phyloP scores from a whole-genome alignment of 2,888 invertebrate species.

The Leptopterna dolabrata region DNA sequence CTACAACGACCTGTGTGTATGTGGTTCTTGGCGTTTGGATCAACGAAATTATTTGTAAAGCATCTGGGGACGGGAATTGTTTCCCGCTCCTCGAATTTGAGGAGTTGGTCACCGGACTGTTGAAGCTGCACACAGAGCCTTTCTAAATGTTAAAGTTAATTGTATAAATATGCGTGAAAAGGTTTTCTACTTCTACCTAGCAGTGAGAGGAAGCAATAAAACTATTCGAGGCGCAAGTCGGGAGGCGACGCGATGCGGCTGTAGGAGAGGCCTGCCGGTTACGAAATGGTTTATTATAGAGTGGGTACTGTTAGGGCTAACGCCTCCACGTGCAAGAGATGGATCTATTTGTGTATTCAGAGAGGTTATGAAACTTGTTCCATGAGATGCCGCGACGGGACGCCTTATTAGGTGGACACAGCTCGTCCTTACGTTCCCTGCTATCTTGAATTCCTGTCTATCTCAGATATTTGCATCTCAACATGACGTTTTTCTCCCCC shows the following conservation, averaged over 20 bases:
- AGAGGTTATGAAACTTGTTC: conserved; percentile 24
- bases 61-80: too few relatives aligned
- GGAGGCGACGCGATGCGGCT: background rate
- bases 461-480: background rate
- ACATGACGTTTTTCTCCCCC: background rate
- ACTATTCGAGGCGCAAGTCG: background rate
- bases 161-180: background rate
- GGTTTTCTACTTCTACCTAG: background rate
- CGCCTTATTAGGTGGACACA: conserved; percentile 21
- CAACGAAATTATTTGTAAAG: too few relatives aligned
- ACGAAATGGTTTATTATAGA: conserved; percentile 27
- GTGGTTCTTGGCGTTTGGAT: too few relatives aligned
- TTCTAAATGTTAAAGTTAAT: too few relatives aligned
- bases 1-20: too few relatives aligned
- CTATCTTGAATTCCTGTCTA: background rate
- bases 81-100: too few relatives aligned
- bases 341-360: conserved; percentile 28
- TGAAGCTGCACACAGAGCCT: too few relatives aligned
- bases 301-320: conserved; percentile 8
- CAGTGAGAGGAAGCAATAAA: background rate
- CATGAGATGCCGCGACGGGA: background rate
- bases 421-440: background rate
- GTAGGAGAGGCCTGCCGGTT: background rate
- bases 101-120: too few relatives aligned
- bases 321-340: conserved; percentile 26